These are phyloP conservation scores for Pogonocichla stellata DNA, from an alignment of 2,113 vertebrate genomes.

Conservation along the genomic window DNA sequence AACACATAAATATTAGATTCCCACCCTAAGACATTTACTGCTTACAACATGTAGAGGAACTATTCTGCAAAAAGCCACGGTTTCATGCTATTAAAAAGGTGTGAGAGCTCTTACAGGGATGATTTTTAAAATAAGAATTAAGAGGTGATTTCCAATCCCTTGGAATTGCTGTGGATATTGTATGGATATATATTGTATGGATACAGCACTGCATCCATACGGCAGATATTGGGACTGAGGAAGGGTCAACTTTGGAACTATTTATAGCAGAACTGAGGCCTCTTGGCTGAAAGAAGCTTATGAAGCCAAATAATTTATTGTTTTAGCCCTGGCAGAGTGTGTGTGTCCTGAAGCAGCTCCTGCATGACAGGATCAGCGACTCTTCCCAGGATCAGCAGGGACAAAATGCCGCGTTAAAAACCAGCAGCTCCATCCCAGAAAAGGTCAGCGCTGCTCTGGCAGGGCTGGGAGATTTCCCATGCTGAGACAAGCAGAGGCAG, in stretches of 20 bases:
- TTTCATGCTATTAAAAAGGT: background rate
- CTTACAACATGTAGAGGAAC: background rate
- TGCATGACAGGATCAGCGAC: too few relatives aligned
- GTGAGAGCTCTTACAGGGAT: background rate
- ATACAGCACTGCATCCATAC: background rate
- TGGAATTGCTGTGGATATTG: background rate
- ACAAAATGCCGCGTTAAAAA: accelerated
- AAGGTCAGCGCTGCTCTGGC: background rate
- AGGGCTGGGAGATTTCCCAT: background rate
- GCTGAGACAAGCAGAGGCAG: background rate
- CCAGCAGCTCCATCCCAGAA: background rate
- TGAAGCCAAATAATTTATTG: background rate
- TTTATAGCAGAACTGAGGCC: background rate
- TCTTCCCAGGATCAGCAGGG: background rate
- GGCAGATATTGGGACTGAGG: background rate
- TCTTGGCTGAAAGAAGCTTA: background rate
- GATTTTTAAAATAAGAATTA: conserved; percentile 41
- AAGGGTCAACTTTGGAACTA: background rate
- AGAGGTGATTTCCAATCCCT: conserved; percentile 3
- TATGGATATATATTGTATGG: background rate
- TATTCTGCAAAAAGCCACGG: background rate
- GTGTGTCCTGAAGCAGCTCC: background rate
- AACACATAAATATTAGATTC: background rate
- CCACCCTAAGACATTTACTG: background rate
- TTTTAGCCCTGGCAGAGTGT: background rate